Base-by-base conservation (phyloP, 2,113 vertebrate species). In the Acrocephalus arundinaceus region DNA sequence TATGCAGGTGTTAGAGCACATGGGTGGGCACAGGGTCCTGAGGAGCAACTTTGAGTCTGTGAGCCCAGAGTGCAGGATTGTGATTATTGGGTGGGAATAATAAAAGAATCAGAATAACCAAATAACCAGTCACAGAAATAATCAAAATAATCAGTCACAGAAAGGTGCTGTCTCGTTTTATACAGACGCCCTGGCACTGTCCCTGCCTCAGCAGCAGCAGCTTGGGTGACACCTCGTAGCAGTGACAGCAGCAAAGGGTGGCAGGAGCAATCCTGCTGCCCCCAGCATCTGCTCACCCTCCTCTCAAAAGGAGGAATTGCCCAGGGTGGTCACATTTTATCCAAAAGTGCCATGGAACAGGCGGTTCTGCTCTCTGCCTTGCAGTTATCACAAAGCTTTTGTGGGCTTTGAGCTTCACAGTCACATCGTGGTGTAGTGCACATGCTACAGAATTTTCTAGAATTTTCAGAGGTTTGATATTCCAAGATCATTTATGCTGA, bases 351-450 rank as follows among this genome's bases (percentile, higher is more conserved):
- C 7, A 0, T 14, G 35, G 58, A 27, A 24, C 37, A 30, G 75
- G 66, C 52, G 49, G 30, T 14, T 67, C 63, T 31, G 11, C 37
- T 73, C 59, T 30, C 66, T 65, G 51, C 13, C 62, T 21, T 5
- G 8, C 41, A 46, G 30, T n/a, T 90, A 21, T 4, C 46, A 3
- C 39, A 63, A 33, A 10, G n/a, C 20, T 86, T 39, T 23, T 0
- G 52, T 80, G 27, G 49, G 2, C 2, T 52, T 45, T 46, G 41
- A 57, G 39, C 30, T 75, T 45, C 63, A 46, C 31, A 71, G 55
- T 39, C 55, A 3, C 3, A 7, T 3, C 13, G 2, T 16, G 23
- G 9, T 1, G 2, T 13, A 25, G 5, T 12, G 13, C 17, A 33
- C 1, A 1, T 0, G 3, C 35, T 52, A 11, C 16, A 81, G 7